phyloP scores from a whole-genome alignment of 2,888 invertebrate genomes.

The Drosophila multiciliata region DNA sequence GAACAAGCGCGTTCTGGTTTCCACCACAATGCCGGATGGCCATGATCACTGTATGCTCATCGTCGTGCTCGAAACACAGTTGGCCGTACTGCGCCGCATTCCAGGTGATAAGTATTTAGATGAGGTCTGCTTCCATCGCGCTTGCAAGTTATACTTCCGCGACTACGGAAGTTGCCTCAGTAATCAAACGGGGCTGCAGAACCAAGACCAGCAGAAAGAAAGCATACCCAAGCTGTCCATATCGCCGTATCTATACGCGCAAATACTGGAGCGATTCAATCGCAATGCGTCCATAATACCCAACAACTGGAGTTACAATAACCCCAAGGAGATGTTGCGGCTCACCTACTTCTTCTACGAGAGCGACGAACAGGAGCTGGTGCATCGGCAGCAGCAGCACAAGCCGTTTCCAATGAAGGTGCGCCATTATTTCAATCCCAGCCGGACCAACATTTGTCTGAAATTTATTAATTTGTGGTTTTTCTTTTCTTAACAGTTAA shows the following conservation, averaged over 20 bases:
- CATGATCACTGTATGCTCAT: conserved; percentile 74
- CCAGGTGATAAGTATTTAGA: neutral
- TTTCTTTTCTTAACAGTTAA: neutral
- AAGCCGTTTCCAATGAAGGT: neutral
- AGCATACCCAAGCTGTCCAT: conserved; percentile 75
- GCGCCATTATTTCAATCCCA: neutral
- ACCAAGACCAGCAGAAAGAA: conserved; percentile 59
- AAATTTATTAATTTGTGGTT: neutral
- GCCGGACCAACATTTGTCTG: no score
- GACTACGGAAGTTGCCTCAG: conserved; percentile 20
- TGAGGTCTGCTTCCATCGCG: conserved; percentile 36
- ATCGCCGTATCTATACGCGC: conserved; percentile 77
- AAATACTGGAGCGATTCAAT: conserved; percentile 67
- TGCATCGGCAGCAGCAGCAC: neutral
- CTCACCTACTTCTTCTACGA: conserved; percentile 82
- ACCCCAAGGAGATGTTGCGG: conserved; percentile 67
- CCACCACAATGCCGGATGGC: conserved; percentile 71
- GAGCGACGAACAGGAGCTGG: conserved; percentile 38
- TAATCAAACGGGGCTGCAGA: conserved; percentile 9
- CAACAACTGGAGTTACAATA: conserved; percentile 65
- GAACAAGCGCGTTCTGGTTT: conserved; percentile 62
- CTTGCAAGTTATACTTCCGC: conserved; percentile 65
- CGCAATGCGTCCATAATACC: conserved; percentile 75
- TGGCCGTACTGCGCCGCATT: conserved; percentile 72
- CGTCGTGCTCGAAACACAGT: conserved; percentile 80